These are phyloP conservation scores for Radopholus similis DNA, from an alignment of 1,140 invertebrate genomes.

Conservation along the genomic window DNA sequence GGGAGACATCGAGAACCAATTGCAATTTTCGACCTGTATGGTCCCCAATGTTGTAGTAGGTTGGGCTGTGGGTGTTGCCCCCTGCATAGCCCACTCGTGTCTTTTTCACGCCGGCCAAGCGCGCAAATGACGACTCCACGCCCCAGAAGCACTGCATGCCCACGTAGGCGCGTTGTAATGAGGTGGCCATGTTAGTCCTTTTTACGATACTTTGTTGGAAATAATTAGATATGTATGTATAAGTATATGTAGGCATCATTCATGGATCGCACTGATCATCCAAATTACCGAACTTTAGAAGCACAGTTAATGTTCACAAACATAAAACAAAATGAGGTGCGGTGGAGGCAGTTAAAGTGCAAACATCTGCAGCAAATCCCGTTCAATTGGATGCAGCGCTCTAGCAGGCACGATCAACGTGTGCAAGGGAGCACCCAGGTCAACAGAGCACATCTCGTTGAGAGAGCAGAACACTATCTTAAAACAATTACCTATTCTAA, in stretches of 20 bases:
- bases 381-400: slow-evolving; percentile 50
- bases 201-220: background rate
- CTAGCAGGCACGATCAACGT: slow-evolving; percentile 74
- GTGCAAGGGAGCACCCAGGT: slow-evolving; percentile 79
- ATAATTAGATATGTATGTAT: background rate
- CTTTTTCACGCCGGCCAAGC: slow-evolving; percentile 74
- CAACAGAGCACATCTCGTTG: slow-evolving; percentile 70
- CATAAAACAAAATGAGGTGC: too few relatives aligned
- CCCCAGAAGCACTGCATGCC: slow-evolving; percentile 96
- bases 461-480: slow-evolving; percentile 72
- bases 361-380: slow-evolving; percentile 56
- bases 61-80: slow-evolving; percentile 74
- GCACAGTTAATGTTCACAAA: too few relatives aligned
- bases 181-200: slow-evolving; percentile 23
- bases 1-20: background rate
- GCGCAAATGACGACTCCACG: slow-evolving; percentile 82
- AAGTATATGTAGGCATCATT: background rate
- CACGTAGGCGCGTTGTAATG: slow-evolving; percentile 73
- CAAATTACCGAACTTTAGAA: slow-evolving; percentile 23
- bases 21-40: slow-evolving; percentile 69
- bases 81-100: slow-evolving; percentile 93
- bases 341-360: too few relatives aligned
- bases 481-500: slow-evolving; percentile 2
- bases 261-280: background rate
- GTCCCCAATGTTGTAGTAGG: slow-evolving; percentile 69